Evolutionary conservation across 2,888 invertebrate species (phyloP), one percentile per base, ranked within the genome.

Genomic region (Hypercompe scribonia): DNA sequence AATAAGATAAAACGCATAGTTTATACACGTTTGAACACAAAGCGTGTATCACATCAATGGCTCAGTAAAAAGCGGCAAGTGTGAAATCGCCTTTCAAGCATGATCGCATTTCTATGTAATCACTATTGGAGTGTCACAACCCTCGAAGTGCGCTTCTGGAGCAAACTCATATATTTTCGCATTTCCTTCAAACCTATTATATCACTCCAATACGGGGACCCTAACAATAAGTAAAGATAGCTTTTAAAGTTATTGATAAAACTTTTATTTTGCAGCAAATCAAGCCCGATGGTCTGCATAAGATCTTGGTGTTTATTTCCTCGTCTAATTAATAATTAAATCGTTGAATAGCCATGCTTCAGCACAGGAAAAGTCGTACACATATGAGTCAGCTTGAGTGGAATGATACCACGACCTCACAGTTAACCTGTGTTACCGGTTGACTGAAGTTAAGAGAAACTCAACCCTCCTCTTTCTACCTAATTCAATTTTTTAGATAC

Each of bases 81-180:
- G 84, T 85, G 85, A 88, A 86, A 89, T 88, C 86, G 85, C 85
- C 88, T 84, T 85, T 88, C 83, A 83, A 84, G 84, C 84, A 87
- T 88, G 87, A 88, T 88, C 88, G 84, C 89, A 89, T 90, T 88
- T 89, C 89, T 89, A 89, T 89, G 86, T 87, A 87, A 89, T 89
- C 88, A 87, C 87, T 89, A 87, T 88, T 87, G 84, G 84, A 86
- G 87, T 83, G 88, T 87, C 86, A 85, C 82, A 81, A 82, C 83
- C 83, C 86, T 85, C 50, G 50, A 54, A 54, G n/a, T 54, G 50
- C 87, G 81, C 81, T 86, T 87, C 83, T 79, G 72, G 76, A 80
- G 82, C 80, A 84, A 88, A 85, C 84, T 85, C 86, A 84, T 88
- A 86, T 87, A 81, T 86, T 87, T 86, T 88, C 86, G 88, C 86